These are phyloP conservation scores for Todus mexicanus DNA, from an alignment of 2,797 vertebrate genomes.

Conservation along the genomic window DNA sequence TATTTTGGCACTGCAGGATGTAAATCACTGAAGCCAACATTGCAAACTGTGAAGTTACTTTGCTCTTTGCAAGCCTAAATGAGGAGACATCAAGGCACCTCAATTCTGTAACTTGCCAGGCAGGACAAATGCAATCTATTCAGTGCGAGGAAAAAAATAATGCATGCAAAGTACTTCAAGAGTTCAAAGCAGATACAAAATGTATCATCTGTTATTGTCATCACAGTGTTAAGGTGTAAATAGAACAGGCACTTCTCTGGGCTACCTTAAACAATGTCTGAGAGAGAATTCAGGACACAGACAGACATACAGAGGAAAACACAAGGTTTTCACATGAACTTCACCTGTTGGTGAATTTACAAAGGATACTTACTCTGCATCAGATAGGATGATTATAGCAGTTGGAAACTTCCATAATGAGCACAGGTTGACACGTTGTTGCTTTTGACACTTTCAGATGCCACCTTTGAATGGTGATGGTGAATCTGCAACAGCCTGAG, in stretches of 20 bases:
- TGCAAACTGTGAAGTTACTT: background rate
- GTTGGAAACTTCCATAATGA: background rate
- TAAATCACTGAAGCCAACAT: background rate
- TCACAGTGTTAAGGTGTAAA: background rate
- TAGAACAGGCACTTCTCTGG: background rate
- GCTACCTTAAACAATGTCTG: background rate
- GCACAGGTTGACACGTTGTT: background rate
- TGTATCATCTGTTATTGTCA: background rate
- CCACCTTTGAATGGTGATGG: background rate
- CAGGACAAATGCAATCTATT: background rate
- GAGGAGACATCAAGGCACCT: background rate
- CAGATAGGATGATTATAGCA: background rate
- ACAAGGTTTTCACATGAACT: background rate
- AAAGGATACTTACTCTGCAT: background rate
- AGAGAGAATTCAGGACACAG: background rate
- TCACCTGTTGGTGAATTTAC: background rate
- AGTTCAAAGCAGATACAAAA: background rate
- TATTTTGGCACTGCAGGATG: background rate
- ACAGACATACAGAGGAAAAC: background rate
- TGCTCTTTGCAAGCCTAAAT: background rate
- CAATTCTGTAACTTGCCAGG: background rate
- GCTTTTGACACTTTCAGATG: background rate
- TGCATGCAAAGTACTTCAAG: background rate
- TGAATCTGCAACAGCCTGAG: background rate
- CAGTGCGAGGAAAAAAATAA: background rate